Percentiles rank a stretch among this genome's conserved stretches.
phyloP scores from a whole-genome alignment of 1,140 invertebrate genomes.

The Galendromus occidentalis region DNA sequence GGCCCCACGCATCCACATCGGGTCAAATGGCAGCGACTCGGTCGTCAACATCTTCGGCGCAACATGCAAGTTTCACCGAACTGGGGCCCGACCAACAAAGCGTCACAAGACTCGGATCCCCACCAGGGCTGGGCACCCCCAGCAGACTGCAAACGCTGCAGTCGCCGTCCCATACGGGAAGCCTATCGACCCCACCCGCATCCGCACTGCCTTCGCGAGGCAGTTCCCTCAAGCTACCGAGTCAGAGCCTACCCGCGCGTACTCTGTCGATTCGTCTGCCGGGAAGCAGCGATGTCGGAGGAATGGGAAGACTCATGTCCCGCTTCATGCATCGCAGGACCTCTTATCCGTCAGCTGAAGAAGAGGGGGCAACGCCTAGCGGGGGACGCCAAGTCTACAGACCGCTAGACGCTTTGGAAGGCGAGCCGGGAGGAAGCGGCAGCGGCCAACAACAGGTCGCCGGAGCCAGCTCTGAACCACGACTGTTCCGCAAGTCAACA shows the following conservation, averaged over 20 bases:
- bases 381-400: neutral
- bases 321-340: neutral
- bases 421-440: neutral
- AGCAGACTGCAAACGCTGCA: constrained; percentile 17
- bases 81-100: constrained; percentile 16
- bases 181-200: constrained; percentile 14
- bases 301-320: constrained; percentile 5
- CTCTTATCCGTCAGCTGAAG: constrained; percentile 4
- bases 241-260: neutral
- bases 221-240: constrained; percentile 3
- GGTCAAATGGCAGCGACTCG: neutral
- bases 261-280: constrained; percentile 7
- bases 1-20: constrained; percentile 12
- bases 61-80: constrained; percentile 18
- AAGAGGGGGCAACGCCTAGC: neutral
- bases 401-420: neutral
- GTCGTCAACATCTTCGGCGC: neutral
- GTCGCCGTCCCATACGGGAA: constrained; percentile 16
- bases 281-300: neutral
- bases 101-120: constrained; percentile 15
- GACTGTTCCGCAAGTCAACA: constrained; percentile 19
- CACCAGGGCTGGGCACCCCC: constrained; percentile 9
- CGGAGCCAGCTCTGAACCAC: constrained; percentile 17
- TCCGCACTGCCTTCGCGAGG: constrained; percentile 2
- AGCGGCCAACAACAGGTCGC: neutral